Base-by-base conservation (phyloP, 2,113 vertebrate species). In the Gymnorhina tibicen region DNA sequence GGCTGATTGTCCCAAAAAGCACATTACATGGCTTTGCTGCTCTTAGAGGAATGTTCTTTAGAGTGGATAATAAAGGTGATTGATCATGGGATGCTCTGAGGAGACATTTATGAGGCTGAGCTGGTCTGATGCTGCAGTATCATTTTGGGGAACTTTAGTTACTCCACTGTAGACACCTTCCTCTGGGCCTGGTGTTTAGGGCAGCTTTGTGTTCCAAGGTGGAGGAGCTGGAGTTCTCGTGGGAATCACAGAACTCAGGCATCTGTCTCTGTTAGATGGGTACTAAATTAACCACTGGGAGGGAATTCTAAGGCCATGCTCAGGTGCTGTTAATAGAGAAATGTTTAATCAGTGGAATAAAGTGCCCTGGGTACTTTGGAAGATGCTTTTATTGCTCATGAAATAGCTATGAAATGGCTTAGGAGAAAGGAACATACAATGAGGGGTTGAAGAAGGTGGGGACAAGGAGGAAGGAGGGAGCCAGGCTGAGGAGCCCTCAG, bases 1-100 rank as follows among this genome's bases (percentile, higher is more conserved):
- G 76, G 89, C 95, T 89, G 68, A 63, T 93, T 86, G 83, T 95
- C 84, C 91, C 94, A 37, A 67, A 84, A 73, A 93, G 93, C 86
- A 84, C 73, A 59, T 92, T 84, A 47, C 33, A 28, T 55, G 80
- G 73, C 64, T 95, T 42, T 80, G 72, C 42, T 96, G 91, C 82
- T 94, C 87, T 89, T 72, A 64, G 53, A 75, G 53, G 77, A 70
- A 16, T 55, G 75, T n/a, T 80, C 68, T 62, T 63, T 7, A 11
- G 63, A 81, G 83, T 81, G 72, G 50, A 20, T 93, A 87, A 81
- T 89, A 76, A 89, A 89, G 86, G 80, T 95, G 76, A 92, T 92
- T 82, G 91, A 47, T 92, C 68, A 39, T 1, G 30, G 55, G 67
- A 20, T 46, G 79, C 76, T 89, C 37, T 80, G 82, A 81, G 75